Base-by-base conservation (phyloP, 2,113 vertebrate genomes). In the Climacteris rufus region DNA sequence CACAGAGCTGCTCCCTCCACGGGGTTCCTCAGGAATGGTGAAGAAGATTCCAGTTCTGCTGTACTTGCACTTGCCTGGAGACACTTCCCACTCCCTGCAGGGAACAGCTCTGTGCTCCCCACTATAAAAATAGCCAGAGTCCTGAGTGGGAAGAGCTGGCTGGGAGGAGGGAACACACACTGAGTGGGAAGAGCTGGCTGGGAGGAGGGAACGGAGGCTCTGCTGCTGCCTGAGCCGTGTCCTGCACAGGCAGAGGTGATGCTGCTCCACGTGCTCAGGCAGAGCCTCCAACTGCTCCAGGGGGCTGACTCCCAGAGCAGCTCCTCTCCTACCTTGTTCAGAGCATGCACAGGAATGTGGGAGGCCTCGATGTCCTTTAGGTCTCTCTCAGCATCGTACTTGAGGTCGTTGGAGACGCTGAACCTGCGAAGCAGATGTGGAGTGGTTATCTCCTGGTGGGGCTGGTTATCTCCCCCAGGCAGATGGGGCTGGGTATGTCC, bases 341-440 rank as follows among this genome's bases (percentile, higher is more conserved):
- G 98, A 83, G 99, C 99, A 49, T 99, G 99, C 97, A 99, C 99
- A 33, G 98, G 98, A 88, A 99, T 99, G 97, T 96, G 96, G 6
- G 97, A 92, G 47, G 99, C 99, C 49, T 99, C 97, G 15, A 99
- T 99, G 97, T 99, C 99, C 97, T 99, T 98, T 93, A 99, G 98
- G 98, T 99, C 99, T 77, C 99, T 98, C 97, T 99, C 99, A 10
- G 99, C 99, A 82, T 99, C 99, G 7, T 99, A 99, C 94, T 99
- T 99, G 97, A 99, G 99, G 96, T 99, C 99, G 23, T 99, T 99
- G 95, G 99, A 99, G 96, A 99, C 99, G 27, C 99, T 99, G 98
- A 99, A 99, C 99, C 99, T 99, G 97, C 63, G 45, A 47, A 28
- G 57, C 24, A 90, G 59, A 10, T 2, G 21, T 30, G 74, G 40